phyloP scores from a whole-genome alignment of 2,888 invertebrate species.

The Cyclophora punctaria region DNA sequence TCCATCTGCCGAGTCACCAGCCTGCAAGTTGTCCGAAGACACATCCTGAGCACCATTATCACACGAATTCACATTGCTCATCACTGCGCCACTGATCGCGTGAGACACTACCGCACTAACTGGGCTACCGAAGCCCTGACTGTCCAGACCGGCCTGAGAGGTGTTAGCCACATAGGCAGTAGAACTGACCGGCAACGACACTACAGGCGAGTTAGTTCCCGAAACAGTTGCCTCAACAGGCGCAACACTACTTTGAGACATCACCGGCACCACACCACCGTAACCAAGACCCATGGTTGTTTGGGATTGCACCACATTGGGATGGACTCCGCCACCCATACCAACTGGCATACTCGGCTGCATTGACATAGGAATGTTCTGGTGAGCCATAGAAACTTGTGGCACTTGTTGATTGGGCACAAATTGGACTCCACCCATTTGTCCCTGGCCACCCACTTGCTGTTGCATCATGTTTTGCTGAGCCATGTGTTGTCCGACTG shows the following conservation, averaged over 20 bases:
- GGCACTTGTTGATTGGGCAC: constrained; percentile 56
- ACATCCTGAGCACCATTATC: constrained; percentile 63
- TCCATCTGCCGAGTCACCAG: constrained; percentile 57
- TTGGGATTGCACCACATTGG: constrained; percentile 68
- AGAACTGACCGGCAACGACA: constrained; percentile 65
- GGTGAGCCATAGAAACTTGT: constrained; percentile 62
- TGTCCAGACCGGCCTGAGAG: constrained; percentile 55
- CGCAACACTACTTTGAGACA: constrained; percentile 70
- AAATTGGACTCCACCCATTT: constrained; percentile 60
- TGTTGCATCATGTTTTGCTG: constrained; percentile 66
- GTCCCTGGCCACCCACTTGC: constrained; percentile 61
- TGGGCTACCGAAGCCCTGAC: constrained; percentile 70
- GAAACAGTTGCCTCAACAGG: constrained; percentile 63
- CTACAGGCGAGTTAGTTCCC: constrained; percentile 70
- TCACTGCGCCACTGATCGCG: constrained; percentile 59
- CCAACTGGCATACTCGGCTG: constrained; percentile 64
- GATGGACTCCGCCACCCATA: constrained; percentile 62
- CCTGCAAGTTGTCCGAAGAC: constrained; percentile 46
- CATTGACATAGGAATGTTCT: constrained; percentile 72
- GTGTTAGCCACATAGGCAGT: constrained; percentile 52
- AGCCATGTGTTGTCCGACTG: constrained; percentile 60
- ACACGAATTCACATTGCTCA: constrained; percentile 67
- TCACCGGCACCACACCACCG: constrained; percentile 63
- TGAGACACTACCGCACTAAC: constrained; percentile 70
- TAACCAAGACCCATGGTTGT: constrained; percentile 65